These are phyloP conservation scores for Holcopasites calliopsidis DNA, from an alignment of 1,140 invertebrate genomes.

Conservation along the genomic window DNA sequence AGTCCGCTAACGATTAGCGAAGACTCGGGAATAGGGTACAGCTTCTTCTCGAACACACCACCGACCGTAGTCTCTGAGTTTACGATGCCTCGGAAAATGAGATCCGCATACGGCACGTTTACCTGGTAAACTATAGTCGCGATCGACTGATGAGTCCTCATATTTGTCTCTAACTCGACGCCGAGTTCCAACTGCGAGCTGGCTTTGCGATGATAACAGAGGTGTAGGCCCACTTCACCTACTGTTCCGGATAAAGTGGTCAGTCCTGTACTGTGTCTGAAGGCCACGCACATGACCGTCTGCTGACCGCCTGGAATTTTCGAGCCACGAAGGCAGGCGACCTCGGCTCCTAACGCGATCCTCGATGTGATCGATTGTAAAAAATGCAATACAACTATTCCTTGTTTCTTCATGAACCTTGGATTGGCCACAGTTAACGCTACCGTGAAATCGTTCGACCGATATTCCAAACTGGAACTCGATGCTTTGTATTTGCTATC, in stretches of 20 bases:
- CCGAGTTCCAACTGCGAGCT: conserved; percentile 85
- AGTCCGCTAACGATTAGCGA: conserved; percentile 85
- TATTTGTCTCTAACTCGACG: conserved; percentile 82
- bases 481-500: conserved; percentile 82
- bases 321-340: conserved; percentile 85
- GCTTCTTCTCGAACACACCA: conserved; percentile 87
- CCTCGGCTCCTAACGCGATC: conserved; percentile 86
- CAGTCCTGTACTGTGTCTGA: conserved; percentile 84
- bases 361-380: conserved; percentile 84
- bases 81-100: conserved; percentile 85
- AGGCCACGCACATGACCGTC: conserved; percentile 83
- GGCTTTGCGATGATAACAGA: conserved; percentile 87
- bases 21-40: conserved; percentile 84
- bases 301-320: conserved; percentile 84
- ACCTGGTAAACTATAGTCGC: conserved; percentile 87
- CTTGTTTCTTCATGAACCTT: conserved; percentile 82
- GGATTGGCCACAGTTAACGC: conserved; percentile 85
- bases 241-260: conserved; percentile 86
- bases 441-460: conserved; percentile 83
- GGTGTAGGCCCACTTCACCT: conserved; percentile 82
- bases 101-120: conserved; percentile 86
- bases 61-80: conserved; percentile 88
- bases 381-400: conserved; percentile 85
- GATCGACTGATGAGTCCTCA: conserved; percentile 83
- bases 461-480: conserved; percentile 83